Conservation (phyloP, 2,113 vertebrate genomes). For the Panurus biarmicus region DNA sequence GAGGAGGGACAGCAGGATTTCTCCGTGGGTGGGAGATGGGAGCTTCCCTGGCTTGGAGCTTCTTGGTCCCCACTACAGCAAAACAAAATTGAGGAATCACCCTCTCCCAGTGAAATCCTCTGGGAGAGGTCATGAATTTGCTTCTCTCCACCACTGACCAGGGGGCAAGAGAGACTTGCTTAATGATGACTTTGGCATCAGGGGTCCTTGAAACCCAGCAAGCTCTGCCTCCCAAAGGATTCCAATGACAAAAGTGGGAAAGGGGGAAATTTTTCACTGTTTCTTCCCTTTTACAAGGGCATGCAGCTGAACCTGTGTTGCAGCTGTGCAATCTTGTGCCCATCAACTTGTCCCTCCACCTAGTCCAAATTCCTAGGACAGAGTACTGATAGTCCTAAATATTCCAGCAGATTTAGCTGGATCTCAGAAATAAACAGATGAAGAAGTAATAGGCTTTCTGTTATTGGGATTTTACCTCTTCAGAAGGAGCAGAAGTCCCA, state of each 20-base stretch:
- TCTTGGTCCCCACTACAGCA: background rate
- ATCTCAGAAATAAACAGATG: background rate
- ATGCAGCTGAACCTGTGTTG: background rate
- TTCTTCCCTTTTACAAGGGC: background rate
- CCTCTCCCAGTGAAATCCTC: background rate
- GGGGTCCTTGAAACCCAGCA: background rate
- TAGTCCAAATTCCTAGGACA: background rate
- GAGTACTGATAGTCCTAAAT: background rate
- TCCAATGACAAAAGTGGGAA: background rate
- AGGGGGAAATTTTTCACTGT: background rate
- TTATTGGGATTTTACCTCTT: background rate
- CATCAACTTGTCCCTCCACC: background rate
- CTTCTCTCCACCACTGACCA: background rate
- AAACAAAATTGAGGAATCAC: background rate
- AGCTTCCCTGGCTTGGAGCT: background rate
- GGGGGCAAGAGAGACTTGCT: background rate
- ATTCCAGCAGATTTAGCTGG: background rate
- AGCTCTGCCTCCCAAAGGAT: background rate
- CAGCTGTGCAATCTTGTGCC: too few relatives aligned
- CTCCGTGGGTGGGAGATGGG: background rate
- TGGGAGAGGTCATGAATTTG: background rate
- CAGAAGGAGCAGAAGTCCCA: background rate
- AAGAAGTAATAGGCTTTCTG: background rate
- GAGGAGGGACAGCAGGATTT: background rate
- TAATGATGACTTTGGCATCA: rapidly evolving